Evolutionary conservation across 2,797 vertebrate genomes (phyloP).

Genomic region (Numenius phaeopus): DNA sequence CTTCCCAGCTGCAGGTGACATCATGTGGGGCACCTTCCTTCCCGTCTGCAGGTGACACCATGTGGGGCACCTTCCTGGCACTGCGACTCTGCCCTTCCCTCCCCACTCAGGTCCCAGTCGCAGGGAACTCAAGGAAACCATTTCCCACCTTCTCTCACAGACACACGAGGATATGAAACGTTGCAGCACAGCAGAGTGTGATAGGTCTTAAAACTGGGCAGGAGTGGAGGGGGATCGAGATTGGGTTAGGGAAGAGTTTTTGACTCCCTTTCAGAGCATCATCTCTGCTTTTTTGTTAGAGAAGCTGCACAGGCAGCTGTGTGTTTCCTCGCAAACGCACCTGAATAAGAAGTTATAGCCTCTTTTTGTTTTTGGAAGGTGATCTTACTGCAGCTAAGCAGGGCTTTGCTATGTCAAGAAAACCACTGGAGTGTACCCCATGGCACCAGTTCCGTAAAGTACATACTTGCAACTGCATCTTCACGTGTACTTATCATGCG

Average conservation of each 20-base stretch:
- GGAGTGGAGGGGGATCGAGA: accelerated
- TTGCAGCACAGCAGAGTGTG: not conserved
- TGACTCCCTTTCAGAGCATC: not conserved
- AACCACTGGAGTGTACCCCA: not conserved
- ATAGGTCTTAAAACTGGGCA: not conserved
- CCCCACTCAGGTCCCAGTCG: not conserved
- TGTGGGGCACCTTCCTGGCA: accelerated
- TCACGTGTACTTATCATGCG: accelerated
- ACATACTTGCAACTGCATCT: accelerated
- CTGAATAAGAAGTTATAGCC: not conserved
- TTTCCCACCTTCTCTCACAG: not conserved
- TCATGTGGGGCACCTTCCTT: too few relatives aligned
- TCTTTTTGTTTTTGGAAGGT: not conserved
- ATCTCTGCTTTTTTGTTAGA: not conserved
- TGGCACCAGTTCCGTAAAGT: not conserved
- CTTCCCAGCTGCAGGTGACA: not conserved
- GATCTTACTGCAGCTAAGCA: not conserved
- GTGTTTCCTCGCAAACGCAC: not conserved
- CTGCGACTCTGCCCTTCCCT: not conserved
- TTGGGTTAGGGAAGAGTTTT: not conserved
- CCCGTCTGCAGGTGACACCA: accelerated
- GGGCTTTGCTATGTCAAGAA: not conserved
- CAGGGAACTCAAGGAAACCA: not conserved
- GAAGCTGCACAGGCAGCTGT: not conserved
- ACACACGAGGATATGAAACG: accelerated